Percentiles rank a stretch among this genome's conserved stretches.
Conservation (phyloP, 53 echinoderm and acorn worm genomes). For the Patiria pectinifera region DNA sequence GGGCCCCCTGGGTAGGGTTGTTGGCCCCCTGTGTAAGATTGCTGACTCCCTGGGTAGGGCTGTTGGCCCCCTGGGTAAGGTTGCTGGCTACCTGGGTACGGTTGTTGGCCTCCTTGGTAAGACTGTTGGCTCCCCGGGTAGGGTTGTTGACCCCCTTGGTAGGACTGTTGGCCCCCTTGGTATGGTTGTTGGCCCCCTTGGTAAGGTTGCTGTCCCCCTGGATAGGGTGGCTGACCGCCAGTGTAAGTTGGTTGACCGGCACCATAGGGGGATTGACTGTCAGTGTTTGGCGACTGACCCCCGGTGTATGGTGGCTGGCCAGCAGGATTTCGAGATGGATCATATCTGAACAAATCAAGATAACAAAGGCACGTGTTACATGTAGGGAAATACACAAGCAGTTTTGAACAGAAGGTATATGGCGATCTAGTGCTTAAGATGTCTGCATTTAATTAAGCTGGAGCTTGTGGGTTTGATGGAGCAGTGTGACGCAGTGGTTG, state of each 20-base stretch:
- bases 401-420: not conserved
- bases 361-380: not conserved
- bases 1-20: not conserved
- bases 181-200: not conserved
- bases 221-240: constrained; percentile 29
- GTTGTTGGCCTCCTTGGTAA: not conserved
- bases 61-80: constrained; percentile 12
- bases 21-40: not conserved
- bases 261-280: constrained; percentile 2
- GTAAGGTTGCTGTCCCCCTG: constrained; percentile 21
- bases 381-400: not conserved
- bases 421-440: too few species aligned
- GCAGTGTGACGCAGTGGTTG: too few species aligned
- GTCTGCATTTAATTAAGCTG: too few species aligned
- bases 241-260: constrained; percentile 25
- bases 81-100: not conserved
- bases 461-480: too few species aligned
- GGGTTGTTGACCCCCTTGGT: constrained; percentile 3
- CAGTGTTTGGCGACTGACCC: constrained; percentile 31
- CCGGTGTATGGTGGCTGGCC: constrained; percentile 34
- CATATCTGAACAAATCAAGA: constrained; percentile 8
- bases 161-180: not conserved
- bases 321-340: constrained; percentile 21
- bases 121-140: constrained; percentile 17
- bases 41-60: constrained; percentile 27